Percentiles rank a stretch among this genome's conserved stretches.
Conservation (phyloP, 2,113 vertebrate species). For the Vulpes ferrilata region DNA sequence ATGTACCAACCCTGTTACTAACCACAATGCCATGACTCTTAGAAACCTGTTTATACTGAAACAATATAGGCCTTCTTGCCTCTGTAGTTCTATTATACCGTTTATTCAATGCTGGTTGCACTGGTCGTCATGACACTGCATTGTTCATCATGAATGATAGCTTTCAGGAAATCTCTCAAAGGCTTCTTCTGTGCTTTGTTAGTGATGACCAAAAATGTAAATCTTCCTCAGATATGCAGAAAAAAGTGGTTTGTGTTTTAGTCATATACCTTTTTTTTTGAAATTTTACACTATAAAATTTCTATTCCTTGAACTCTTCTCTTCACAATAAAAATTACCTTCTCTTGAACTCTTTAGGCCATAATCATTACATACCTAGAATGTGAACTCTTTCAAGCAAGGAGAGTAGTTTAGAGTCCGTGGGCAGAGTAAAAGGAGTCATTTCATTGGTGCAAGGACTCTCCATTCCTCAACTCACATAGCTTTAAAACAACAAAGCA, state of each 20-base stretch:
- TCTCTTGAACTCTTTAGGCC: not conserved
- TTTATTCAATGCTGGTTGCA: not conserved
- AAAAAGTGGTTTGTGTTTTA: not conserved
- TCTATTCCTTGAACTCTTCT: not conserved
- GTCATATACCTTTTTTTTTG: not conserved
- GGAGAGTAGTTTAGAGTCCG: not conserved
- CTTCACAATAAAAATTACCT: not conserved
- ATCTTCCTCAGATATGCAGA: not conserved
- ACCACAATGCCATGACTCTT: not conserved
- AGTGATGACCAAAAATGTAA: not conserved
- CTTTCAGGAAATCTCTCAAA: slow-evolving; percentile 8
- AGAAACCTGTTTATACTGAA: not conserved
- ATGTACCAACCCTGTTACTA: not conserved
- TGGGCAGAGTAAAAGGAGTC: not conserved
- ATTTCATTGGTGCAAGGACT: not conserved
- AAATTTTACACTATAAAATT: not conserved
- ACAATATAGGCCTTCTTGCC: not conserved
- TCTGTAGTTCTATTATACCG: not conserved
- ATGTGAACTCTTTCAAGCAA: not conserved
- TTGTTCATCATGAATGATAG: not conserved
- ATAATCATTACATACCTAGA: not conserved
- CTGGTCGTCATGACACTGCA: not conserved
- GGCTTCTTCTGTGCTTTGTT: not conserved
- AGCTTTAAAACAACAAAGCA: not conserved
- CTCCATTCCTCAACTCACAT: not conserved